phyloP scores from a whole-genome alignment of 2,797 vertebrate species.

The Balearica regulorum region DNA sequence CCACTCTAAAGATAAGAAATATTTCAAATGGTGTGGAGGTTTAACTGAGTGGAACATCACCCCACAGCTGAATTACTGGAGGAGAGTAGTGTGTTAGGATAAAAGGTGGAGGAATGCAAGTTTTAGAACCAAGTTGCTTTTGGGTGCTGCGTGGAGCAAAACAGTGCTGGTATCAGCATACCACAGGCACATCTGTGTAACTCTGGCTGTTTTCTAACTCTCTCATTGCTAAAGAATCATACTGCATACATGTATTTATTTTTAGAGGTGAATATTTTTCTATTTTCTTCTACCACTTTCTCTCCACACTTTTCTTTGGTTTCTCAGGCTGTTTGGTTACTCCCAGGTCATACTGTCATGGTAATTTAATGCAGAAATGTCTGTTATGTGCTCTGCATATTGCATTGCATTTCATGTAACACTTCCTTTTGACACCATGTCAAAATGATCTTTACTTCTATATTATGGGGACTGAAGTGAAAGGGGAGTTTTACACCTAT shows the following conservation, averaged over 20 bases:
- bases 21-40: not conserved
- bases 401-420: not conserved
- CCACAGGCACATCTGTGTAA: not conserved
- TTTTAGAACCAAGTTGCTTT: not conserved
- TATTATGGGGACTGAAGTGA: not conserved
- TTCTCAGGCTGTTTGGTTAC: not conserved
- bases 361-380: not conserved
- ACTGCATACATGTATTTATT: not conserved
- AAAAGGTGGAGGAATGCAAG: not conserved
- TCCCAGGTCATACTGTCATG: not conserved
- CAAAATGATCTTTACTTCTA: not conserved
- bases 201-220: not conserved
- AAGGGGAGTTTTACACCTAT: not conserved
- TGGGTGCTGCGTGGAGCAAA: not conserved
- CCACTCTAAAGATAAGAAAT: not conserved
- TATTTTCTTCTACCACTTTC: not conserved
- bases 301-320: not conserved
- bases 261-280: not conserved
- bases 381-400: not conserved
- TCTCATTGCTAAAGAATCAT: not conserved
- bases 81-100: not conserved
- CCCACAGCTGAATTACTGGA: not conserved
- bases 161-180: not conserved
- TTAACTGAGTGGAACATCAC: not conserved
- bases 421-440: not conserved